Evolutionary conservation across 2,888 invertebrate genomes (phyloP).

Genomic region (Morinoia aosen): DNA sequence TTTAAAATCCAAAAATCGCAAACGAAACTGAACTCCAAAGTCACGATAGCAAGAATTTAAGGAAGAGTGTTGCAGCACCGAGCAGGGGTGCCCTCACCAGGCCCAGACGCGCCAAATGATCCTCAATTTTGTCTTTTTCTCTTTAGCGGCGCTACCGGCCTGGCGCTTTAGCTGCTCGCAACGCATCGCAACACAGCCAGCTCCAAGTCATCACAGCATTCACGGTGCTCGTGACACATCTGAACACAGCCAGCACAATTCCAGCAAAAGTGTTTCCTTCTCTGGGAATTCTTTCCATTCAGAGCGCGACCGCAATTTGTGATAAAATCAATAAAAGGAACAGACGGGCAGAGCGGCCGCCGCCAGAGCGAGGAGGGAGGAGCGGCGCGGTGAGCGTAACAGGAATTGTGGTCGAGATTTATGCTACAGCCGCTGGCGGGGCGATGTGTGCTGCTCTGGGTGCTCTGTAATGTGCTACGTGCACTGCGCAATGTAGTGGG

Average conservation of each 20-base stretch:
- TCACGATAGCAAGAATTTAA: not conserved
- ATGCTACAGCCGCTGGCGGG: not conserved
- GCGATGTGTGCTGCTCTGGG: not conserved
- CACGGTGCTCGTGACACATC: not conserved
- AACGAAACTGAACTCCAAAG: not conserved
- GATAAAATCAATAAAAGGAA: slow-evolving; percentile 27
- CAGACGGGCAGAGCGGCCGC: not conserved
- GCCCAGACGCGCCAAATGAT: not conserved
- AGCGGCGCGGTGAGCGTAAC: not conserved
- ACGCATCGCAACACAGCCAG: not conserved
- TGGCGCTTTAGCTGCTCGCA: not conserved
- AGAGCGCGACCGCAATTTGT: slow-evolving; percentile 46
- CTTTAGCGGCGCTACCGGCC: not conserved
- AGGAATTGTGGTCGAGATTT: not conserved
- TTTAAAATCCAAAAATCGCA: not conserved
- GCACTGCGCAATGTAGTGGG: not conserved
- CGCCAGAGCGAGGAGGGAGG: not conserved
- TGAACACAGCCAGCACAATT: not conserved
- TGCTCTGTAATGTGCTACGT: not conserved
- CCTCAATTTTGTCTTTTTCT: not conserved
- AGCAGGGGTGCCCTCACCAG: not conserved
- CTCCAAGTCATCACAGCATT: not conserved
- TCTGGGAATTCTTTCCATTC: slow-evolving; percentile 38
- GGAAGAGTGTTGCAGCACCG: not conserved
- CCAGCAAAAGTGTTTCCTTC: not conserved